A percentile compares a stretch with the other conserved stretches of the same genome.
Conservation (phyloP, 2,888 invertebrate genomes). For the Aleiodes testaceus region DNA sequence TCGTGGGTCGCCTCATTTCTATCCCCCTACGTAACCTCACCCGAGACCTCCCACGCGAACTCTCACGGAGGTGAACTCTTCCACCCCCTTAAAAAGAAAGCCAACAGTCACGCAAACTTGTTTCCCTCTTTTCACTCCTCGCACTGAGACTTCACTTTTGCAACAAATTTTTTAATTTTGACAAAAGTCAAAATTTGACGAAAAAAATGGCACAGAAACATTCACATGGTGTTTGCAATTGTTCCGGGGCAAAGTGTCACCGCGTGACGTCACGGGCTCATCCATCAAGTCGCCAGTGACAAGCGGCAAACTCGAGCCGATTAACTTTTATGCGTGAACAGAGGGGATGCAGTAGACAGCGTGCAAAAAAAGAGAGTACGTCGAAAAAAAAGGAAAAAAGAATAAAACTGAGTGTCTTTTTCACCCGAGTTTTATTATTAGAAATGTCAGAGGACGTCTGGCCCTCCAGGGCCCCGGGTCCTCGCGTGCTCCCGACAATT, state of each 20-base stretch:
- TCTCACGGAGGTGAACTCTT: constrained; percentile 62
- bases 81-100: constrained; percentile 37
- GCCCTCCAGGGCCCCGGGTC: constrained; percentile 42
- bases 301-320: constrained; percentile 59
- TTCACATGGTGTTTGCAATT: background rate
- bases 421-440: constrained; percentile 40
- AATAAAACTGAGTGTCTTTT: constrained; percentile 33
- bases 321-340: constrained; percentile 55
- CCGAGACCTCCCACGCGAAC: constrained; percentile 68
- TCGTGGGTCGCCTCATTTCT: constrained; percentile 66
- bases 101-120: constrained; percentile 22
- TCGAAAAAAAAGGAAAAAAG: constrained; percentile 19
- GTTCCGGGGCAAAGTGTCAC: constrained; percentile 35
- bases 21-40: constrained; percentile 62
- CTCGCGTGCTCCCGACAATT: constrained; percentile 45
- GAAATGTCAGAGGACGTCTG: constrained; percentile 35
- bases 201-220: background rate
- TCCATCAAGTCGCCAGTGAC: constrained; percentile 56
- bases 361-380: constrained; percentile 11
- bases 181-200: too few relatives aligned
- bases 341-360: constrained; percentile 35
- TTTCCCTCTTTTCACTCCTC: background rate
- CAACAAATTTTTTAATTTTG: too few relatives aligned
- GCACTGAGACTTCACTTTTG: background rate
- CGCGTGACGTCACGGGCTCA: constrained; percentile 55